Conservation (phyloP, 2,113 vertebrate genomes). For the Planiliza haematocheilus region DNA sequence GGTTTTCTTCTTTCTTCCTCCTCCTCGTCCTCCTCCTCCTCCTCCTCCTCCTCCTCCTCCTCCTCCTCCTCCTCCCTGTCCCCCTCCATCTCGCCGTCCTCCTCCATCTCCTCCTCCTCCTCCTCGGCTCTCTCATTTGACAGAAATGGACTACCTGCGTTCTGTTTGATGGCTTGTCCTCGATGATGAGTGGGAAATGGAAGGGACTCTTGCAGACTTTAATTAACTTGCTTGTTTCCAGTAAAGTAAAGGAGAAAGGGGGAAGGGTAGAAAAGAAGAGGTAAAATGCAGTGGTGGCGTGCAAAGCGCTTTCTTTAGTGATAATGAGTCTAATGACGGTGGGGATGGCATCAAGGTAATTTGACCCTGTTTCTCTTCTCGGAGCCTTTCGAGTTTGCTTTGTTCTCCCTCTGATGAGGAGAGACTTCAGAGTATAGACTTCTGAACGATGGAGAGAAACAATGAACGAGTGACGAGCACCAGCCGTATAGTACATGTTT, state of each 20-base stretch:
- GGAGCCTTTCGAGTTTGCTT: conserved; percentile 32
- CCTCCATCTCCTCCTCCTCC: conserved; percentile 24
- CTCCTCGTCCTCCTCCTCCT: too few relatives aligned
- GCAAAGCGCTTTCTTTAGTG: conserved; percentile 44
- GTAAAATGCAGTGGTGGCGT: conserved; percentile 9
- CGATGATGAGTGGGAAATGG: conserved; percentile 65
- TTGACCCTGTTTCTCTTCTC: conserved; percentile 54
- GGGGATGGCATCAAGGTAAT: conserved; percentile 58
- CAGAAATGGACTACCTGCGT: conserved; percentile 67
- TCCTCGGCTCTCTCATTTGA: conserved; percentile 55
- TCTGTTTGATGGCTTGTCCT: conserved; percentile 72
- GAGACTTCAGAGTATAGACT: conserved; percentile 19
- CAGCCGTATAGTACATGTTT: conserved; percentile 16
- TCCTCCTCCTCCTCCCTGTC: background rate
- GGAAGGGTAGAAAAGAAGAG: conserved; percentile 9
- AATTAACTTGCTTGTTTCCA: conserved; percentile 75
- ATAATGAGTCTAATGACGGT: conserved; percentile 72
- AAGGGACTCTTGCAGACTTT: conserved; percentile 56
- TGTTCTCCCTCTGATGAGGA: conserved; percentile 48
- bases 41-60: conserved; percentile 15
- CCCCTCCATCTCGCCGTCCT: conserved; percentile 27
- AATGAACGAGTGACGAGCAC: conserved; percentile 10
- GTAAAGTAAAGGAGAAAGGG: conserved; percentile 35
- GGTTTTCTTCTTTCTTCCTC: conserved; percentile 32
- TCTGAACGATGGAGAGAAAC: conserved; percentile 33